These are phyloP conservation scores for Cynocephalus volans DNA, from an alignment of 2,113 vertebrate genomes.

Conservation along the genomic window DNA sequence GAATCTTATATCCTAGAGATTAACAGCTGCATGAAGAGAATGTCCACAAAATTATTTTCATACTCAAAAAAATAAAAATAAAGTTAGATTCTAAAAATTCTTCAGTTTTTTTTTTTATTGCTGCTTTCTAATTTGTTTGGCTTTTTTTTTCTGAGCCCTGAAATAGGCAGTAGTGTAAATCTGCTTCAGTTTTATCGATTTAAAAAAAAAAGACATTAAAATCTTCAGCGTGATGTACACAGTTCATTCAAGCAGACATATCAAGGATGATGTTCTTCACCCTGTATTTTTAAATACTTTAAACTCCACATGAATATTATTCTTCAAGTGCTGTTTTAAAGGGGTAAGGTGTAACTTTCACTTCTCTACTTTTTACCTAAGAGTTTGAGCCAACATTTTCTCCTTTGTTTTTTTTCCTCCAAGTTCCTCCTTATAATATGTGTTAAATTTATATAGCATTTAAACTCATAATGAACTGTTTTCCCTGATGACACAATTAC, in stretches of 20 bases:
- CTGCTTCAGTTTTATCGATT: slow-evolving; percentile 48
- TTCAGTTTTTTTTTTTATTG: slow-evolving; percentile 54
- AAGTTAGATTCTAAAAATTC: slow-evolving; percentile 11
- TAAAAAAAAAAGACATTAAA: slow-evolving; percentile 28
- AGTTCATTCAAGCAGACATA: slow-evolving; percentile 4
- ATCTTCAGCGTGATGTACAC: neutral
- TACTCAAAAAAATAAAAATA: slow-evolving; percentile 32
- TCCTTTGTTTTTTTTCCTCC: neutral
- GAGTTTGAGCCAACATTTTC: neutral
- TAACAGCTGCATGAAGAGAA: slow-evolving; percentile 10
- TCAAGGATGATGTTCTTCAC: neutral
- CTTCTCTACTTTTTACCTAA: neutral
- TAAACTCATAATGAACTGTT: slow-evolving; percentile 12
- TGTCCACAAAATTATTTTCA: neutral
- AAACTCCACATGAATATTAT: neutral
- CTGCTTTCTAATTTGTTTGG: neutral
- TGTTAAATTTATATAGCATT: neutral
- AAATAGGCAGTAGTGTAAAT: neutral
- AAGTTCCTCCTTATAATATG: neutral
- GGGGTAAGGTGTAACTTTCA: neutral
- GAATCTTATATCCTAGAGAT: neutral
- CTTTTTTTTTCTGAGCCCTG: slow-evolving; percentile 2
- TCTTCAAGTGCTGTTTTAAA: neutral
- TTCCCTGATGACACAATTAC: neutral
- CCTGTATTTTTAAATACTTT: neutral